These are phyloP conservation scores for Cyprinodon tularosa DNA, from an alignment of 2,113 vertebrate genomes.

Conservation along the genomic window DNA sequence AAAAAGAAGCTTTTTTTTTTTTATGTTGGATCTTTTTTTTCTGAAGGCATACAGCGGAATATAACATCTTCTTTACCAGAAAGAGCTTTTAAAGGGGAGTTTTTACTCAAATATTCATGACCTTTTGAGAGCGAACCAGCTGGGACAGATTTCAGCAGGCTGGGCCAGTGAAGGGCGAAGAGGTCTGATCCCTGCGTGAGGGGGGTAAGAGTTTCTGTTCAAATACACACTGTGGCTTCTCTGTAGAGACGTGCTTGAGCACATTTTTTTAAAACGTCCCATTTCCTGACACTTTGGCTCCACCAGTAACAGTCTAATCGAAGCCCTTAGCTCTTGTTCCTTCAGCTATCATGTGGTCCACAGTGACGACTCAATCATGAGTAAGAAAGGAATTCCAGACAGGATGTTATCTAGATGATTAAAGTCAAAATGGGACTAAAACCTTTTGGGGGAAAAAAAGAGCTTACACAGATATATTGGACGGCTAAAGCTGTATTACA, in stretches of 20 bases:
- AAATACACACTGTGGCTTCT: constrained; percentile 27
- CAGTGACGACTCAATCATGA: too few species aligned
- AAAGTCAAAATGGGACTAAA: too few species aligned
- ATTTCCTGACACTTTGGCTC: constrained; percentile 38
- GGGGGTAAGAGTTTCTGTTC: constrained; percentile 7
- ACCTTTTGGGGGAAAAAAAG: too few species aligned
- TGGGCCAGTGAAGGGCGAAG: constrained; percentile 59
- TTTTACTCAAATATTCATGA: constrained; percentile 76
- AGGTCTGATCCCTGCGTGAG: constrained; percentile 66
- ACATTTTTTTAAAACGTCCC: constrained; percentile 21
- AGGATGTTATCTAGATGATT: too few species aligned
- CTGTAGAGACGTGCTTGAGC: constrained; percentile 41
- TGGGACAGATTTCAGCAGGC: constrained; percentile 70
- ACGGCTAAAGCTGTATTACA: too few species aligned
- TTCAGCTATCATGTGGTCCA: too few species aligned
- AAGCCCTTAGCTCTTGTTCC: too few species aligned
- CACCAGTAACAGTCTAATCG: too few species aligned
- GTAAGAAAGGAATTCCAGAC: too few species aligned
- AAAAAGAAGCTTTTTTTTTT: constrained; percentile 16
- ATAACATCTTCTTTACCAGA: constrained; percentile 53
- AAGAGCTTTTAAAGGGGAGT: constrained; percentile 71
- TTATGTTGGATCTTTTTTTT: constrained; percentile 12
- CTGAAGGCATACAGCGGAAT: constrained; percentile 37
- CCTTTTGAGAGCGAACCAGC: constrained; percentile 48
- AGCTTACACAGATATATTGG: too few species aligned